Evolutionary conservation across 2,113 vertebrate species (phyloP).

Genomic region (Cercopithecus mona): DNA sequence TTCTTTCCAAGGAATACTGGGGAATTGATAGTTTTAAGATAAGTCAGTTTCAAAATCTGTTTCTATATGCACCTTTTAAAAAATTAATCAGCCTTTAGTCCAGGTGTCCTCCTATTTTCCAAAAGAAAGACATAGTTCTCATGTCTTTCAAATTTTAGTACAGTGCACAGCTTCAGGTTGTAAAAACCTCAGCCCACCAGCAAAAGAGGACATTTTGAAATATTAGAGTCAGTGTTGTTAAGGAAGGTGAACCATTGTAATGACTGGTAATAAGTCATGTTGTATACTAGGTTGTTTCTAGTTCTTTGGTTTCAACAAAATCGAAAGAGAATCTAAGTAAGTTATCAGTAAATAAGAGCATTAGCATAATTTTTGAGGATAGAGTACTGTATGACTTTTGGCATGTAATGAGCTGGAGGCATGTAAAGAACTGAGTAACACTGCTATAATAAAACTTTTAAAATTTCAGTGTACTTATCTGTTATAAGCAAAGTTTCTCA

Average conservation of each 20-base stretch:
- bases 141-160: background rate
- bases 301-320: conserved; percentile 19
- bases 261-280: background rate
- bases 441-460: background rate
- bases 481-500: background rate
- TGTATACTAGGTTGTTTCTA: background rate
- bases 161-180: background rate
- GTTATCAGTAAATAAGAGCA: conserved; percentile 9
- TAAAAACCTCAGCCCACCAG: conserved; percentile 16
- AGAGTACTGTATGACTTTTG: background rate
- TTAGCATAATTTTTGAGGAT: background rate
- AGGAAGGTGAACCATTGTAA: background rate
- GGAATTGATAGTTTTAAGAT: background rate
- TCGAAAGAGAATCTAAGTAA: background rate
- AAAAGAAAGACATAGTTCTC: background rate
- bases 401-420: background rate
- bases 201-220: conserved; percentile 14
- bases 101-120: background rate
- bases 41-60: background rate
- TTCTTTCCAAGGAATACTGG: background rate
- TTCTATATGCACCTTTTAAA: background rate
- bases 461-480: background rate
- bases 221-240: background rate
- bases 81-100: background rate
- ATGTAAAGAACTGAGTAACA: background rate